Base-by-base conservation (phyloP, 2,888 invertebrate genomes). In the Panopea generosa region DNA sequence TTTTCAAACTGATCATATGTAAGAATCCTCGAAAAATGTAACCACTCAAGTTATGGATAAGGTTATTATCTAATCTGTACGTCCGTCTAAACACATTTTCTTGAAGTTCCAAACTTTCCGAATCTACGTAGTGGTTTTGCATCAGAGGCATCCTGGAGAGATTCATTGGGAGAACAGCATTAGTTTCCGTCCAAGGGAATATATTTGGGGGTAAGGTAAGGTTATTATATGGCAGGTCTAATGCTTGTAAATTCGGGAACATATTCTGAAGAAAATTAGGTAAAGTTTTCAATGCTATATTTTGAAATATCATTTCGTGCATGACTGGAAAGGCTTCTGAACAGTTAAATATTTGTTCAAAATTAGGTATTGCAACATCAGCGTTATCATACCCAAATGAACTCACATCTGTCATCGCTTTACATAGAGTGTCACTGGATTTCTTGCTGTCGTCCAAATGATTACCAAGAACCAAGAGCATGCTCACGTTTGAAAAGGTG, bases 231-330 rank as follows among this genome's bases (percentile, higher is more conserved):
- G 65, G 55, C 2, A 72, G 20, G 26, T 66, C 65, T 43, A 72
- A 50, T 3, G 52, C 26, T 27, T 72, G 65, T 16, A 72, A 47
- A 49, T 72, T 72, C 16, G 66, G 72, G 20, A 72, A 66, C 18
- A 66, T 57, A 14, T 33, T 45, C 11, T 18, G 18, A 6, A 72
- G 29, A 49, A 52, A 26, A 6, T 4, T 24, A 4, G 60, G 66
- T 1, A 60, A 7, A 0, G 27, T 38, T 45, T 40, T 22, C 53
- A 50, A 29, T 2, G 66, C 59, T 27, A 72, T 60, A 20, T 72
- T 72, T 27, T 24, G 3, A 53, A 72, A 33, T n/a, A n/a, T 24
- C 18, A 72, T 52, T 56, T 72, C 72, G 2, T 60, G 60, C 22
- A 72, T 50, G 2, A 43, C 24, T 2, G 45, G 22, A 47, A 59